A percentile compares a stretch with the other conserved stretches of the same genome.
Conservation (phyloP, 2,888 invertebrate genomes). For the Cryptus viduatorius region DNA sequence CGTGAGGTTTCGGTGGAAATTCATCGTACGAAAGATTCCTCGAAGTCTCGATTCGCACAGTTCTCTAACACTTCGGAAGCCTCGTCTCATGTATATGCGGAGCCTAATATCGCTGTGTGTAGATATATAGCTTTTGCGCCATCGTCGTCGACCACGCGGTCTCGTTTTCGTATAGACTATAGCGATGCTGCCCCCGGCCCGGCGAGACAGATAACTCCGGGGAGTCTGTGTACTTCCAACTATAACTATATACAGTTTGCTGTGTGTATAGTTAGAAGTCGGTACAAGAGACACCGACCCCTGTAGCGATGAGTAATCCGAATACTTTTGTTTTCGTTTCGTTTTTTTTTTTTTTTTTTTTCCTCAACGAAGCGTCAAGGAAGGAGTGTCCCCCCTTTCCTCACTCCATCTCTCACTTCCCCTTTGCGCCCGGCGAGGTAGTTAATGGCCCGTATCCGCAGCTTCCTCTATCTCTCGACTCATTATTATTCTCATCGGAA, state of each 20-base stretch:
- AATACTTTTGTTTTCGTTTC: slow-evolving; percentile 55
- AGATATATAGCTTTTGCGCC: slow-evolving; percentile 20
- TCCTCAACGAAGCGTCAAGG: slow-evolving; percentile 40
- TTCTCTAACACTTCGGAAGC: neutral
- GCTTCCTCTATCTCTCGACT: slow-evolving; percentile 51
- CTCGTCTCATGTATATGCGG: slow-evolving; percentile 24
- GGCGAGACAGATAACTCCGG: slow-evolving; percentile 50
- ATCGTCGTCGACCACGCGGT: slow-evolving; percentile 40
- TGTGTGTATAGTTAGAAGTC: slow-evolving; percentile 37
- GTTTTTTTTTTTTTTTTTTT: slow-evolving; percentile 21
- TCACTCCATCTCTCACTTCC: slow-evolving; percentile 33
- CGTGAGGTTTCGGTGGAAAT: neutral
- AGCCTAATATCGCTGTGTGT: slow-evolving; percentile 4
- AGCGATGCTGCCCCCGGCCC: slow-evolving; percentile 41
- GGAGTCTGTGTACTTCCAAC: slow-evolving; percentile 41
- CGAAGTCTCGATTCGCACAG: slow-evolving; percentile 21
- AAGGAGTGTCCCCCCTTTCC: slow-evolving; percentile 42
- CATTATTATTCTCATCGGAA: slow-evolving; percentile 57
- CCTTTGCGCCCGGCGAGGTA: slow-evolving; percentile 15
- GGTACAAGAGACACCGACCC: slow-evolving; percentile 62
- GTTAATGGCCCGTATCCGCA: slow-evolving; percentile 62
- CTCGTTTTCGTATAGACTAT: slow-evolving; percentile 48
- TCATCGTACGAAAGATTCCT: slow-evolving; percentile 19
- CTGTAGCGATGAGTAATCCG: slow-evolving; percentile 61
- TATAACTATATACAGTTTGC: slow-evolving; percentile 51